phyloP scores from a whole-genome alignment of 2,797 vertebrate genomes.

The Anas bahamensis region DNA sequence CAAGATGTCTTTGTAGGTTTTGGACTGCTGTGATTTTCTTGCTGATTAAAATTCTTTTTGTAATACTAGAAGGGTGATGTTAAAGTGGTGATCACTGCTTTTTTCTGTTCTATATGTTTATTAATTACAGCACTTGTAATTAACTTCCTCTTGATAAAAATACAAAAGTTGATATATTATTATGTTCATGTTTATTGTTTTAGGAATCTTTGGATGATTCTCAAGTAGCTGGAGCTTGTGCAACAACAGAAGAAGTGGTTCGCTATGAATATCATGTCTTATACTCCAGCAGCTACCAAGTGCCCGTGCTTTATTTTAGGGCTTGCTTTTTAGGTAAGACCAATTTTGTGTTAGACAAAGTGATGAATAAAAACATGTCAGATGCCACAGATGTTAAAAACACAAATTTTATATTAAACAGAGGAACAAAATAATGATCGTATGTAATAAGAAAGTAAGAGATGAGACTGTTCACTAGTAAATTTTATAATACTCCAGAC shows the following conservation, averaged over 20 bases:
- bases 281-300: slow-evolving; percentile 90
- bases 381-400: neutral
- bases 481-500: slow-evolving; percentile 50
- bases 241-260: slow-evolving; percentile 53
- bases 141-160: neutral
- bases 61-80: neutral
- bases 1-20: neutral
- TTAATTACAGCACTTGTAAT: neutral
- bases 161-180: neutral
- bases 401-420: neutral
- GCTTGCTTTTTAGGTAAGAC: slow-evolving; percentile 88
- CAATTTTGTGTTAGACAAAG: neutral
- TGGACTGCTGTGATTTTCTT: slow-evolving; percentile 26
- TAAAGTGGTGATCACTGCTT: neutral
- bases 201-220: slow-evolving; percentile 74
- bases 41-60: neutral
- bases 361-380: neutral
- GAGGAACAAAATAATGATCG: neutral
- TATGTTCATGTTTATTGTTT: slow-evolving; percentile 39
- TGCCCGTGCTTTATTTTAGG: slow-evolving; percentile 93
- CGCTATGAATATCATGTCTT: slow-evolving; percentile 91
- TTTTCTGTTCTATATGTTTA: slow-evolving; percentile 13
- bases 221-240: slow-evolving; percentile 7
- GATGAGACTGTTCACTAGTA: slow-evolving; percentile 57
- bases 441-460: slow-evolving; percentile 44